Percentiles rank a stretch among this genome's conserved stretches.
Conservation (phyloP, 2,797 vertebrate species). For the Notamacropus eugenii region DNA sequence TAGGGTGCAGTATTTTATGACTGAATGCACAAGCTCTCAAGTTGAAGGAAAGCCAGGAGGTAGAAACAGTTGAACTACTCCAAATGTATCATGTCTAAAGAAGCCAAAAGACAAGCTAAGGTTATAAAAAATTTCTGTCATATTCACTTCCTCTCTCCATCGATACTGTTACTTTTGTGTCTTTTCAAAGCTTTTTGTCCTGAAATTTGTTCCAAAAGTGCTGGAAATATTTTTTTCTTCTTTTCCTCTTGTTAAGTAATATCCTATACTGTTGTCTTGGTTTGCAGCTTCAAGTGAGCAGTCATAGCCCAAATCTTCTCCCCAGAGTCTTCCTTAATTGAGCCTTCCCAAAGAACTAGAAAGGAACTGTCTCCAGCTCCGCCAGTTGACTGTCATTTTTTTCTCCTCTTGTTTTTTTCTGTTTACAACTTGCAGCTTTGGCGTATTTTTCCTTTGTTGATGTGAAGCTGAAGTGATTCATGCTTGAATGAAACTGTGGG, state of each 20-base stretch:
- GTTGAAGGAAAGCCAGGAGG: slow-evolving; percentile 54
- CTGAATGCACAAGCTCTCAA: slow-evolving; percentile 58
- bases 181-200: slow-evolving; percentile 52
- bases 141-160: slow-evolving; percentile 60
- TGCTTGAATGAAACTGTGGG: slow-evolving; percentile 51
- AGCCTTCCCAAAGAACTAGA: neutral
- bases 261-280: neutral
- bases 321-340: slow-evolving; percentile 37
- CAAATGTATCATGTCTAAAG: slow-evolving; percentile 66
- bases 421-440: slow-evolving; percentile 59
- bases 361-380: neutral
- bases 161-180: slow-evolving; percentile 42
- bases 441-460: slow-evolving; percentile 44
- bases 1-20: slow-evolving; percentile 69
- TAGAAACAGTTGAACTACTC: slow-evolving; percentile 34
- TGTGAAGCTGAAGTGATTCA: slow-evolving; percentile 64
- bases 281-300: slow-evolving; percentile 53
- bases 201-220: slow-evolving; percentile 40
- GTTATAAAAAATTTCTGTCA: slow-evolving; percentile 60
- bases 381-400: slow-evolving; percentile 41
- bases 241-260: slow-evolving; percentile 43
- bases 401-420: slow-evolving; percentile 46
- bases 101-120: slow-evolving; percentile 57
- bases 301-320: neutral
- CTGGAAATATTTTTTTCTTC: neutral